Conservation (phyloP, 35 echinoderm and acorn worm genomes). For the Nesometra sesokonis region DNA sequence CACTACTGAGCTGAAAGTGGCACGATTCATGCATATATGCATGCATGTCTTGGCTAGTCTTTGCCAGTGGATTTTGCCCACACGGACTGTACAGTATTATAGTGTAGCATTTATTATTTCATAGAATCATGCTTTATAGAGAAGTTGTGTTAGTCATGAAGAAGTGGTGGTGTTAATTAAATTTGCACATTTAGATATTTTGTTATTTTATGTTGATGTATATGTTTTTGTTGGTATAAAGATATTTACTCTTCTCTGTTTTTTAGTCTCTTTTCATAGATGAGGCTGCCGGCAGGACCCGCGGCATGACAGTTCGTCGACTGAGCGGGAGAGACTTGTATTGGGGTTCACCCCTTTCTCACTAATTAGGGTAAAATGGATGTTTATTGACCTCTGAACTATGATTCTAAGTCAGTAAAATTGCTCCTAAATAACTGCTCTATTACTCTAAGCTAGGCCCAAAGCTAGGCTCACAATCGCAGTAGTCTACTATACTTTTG, state of each 20-base stretch:
- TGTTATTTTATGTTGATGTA: no score
- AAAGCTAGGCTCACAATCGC: neutral
- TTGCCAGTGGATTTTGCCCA: no score
- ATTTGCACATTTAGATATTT: no score
- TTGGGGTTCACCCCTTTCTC: neutral
- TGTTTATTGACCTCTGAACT: neutral
- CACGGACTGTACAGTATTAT: no score
- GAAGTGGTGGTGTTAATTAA: no score
- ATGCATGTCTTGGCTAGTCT: no score
- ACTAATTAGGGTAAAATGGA: neutral
- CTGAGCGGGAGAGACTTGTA: conserved; percentile 38
- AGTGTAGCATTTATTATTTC: no score
- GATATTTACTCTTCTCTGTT: neutral
- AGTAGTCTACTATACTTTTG: neutral
- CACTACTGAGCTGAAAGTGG: no score
- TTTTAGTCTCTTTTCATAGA: conserved; percentile 21
- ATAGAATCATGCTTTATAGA: no score
- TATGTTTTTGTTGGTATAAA: neutral
- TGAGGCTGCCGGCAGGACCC: conserved; percentile 64
- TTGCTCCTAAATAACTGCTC: neutral
- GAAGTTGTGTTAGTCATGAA: no score
- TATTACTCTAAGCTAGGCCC: neutral
- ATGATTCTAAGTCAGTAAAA: neutral
- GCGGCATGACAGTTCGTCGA: conserved; percentile 75
- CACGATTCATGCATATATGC: no score